Percentiles rank a stretch among this genome's conserved stretches.
phyloP scores from a whole-genome alignment of 2,888 invertebrate species.

The Dicyrtomina minuta region DNA sequence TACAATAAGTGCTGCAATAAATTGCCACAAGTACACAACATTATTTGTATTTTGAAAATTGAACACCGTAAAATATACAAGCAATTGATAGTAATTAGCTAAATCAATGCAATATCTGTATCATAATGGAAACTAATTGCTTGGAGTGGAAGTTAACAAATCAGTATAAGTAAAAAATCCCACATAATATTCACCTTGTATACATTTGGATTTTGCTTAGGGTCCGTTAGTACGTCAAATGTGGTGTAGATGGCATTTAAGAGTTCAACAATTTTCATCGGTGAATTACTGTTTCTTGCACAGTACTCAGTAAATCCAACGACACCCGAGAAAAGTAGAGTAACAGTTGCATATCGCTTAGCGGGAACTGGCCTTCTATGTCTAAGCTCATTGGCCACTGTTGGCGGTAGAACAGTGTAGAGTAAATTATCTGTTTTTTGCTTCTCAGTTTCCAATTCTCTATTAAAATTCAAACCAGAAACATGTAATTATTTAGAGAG shows the following conservation, averaged over 20 bases:
- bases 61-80: no score
- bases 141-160: no score
- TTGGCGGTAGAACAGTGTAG: constrained; percentile 90
- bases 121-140: no score
- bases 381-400: constrained; percentile 90
- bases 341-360: constrained; percentile 82
- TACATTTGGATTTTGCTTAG: constrained; percentile 86
- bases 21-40: no score
- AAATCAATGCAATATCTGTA: no score
- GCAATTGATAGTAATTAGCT: no score
- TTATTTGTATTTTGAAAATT: no score
- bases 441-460: constrained; percentile 90
- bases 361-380: constrained; percentile 90
- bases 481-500: neutral
- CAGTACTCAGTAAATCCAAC: constrained; percentile 91
- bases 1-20: neutral
- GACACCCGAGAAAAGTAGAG: constrained; percentile 89
- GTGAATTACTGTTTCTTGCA: constrained; percentile 85
- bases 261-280: constrained; percentile 94
- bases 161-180: neutral
- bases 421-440: constrained; percentile 91
- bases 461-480: constrained; percentile 17
- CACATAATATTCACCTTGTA: constrained; percentile 72
- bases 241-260: constrained; percentile 90
- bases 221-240: constrained; percentile 90